Conservation (phyloP, 2,113 vertebrate species). For the Eulemur macaco region DNA sequence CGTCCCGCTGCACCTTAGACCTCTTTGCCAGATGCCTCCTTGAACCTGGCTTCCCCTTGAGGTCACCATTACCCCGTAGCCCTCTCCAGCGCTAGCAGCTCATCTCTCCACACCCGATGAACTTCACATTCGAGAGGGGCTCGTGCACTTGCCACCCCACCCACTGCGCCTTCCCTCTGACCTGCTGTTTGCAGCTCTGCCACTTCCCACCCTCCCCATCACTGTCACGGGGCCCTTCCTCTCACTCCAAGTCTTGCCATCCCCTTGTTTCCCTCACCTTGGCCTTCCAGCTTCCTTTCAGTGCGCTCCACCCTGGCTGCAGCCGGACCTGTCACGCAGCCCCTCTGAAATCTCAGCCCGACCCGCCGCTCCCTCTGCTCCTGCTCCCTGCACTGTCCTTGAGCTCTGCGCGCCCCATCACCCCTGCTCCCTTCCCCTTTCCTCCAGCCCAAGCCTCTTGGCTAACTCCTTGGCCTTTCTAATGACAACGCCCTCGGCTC, state of each 20-base stretch:
- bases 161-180: not conserved
- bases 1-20: rapidly evolving
- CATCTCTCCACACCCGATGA: not conserved
- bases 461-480: not conserved
- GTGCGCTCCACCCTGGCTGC: not conserved
- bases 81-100: not conserved
- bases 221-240: not conserved
- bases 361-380: rapidly evolving
- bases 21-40: not conserved
- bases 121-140: not conserved
- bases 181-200: not conserved
- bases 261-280: not conserved
- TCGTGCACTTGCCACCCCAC: rapidly evolving
- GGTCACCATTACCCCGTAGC: rapidly evolving
- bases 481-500: not conserved
- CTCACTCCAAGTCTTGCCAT: not conserved
- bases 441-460: not conserved
- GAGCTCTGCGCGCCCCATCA: rapidly evolving
- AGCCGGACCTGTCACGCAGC: not conserved
- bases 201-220: not conserved
- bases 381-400: rapidly evolving
- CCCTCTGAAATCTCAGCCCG: not conserved
- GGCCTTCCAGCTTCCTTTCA: not conserved
- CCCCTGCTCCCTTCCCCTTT: not conserved
- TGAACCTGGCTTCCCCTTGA: not conserved